Evolutionary conservation across 2,113 vertebrate genomes (phyloP), one percentile per base, ranked within the genome.

Genomic region (Clupea harengus): DNA sequence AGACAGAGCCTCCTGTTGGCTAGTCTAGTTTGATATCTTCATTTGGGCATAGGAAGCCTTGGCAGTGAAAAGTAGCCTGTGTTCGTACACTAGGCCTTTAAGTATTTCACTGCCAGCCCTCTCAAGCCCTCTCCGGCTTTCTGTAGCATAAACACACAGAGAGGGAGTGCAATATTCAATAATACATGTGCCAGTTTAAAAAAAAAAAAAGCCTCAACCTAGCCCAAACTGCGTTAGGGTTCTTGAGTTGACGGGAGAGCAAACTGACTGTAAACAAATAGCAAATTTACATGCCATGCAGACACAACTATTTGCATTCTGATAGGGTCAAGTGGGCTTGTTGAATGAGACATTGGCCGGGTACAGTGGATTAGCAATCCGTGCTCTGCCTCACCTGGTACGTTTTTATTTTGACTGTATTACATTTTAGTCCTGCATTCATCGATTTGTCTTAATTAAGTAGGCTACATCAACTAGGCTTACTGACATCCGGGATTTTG

Each of bases 221-320:
- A 15, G 72, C 9, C 2, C 28, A 78, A 39, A 78, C 72, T 32
- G 32, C 28, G 39, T 11, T 72, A 13, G n/a, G 22, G 20, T 64
- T 44, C 60, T 83, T 49, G 67, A 80, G 49, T 49, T 47, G 47
- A 72, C 54, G 45, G 88, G 72, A 87, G 92, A 92, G 89, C 86
- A 89, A 91, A 87, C 86, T 82, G 57, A 87, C 86, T 82, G 50
- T 83, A 90, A 87, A 88, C 88, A 93, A 90, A 91, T 91, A n/a
- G 28, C 88, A 80, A 64, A 88, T 91, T 92, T 90, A 87, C 87
- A 89, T 88, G 82, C 85, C 88, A 89, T 78, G 72, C 72, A 32
- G 90, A 82, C 83, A 87, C 80, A 87, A 87, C 60, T 45, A 91
- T 91, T 91, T 91, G 85, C 87, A 83, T 89, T 80, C 22, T 84